phyloP scores from a whole-genome alignment of 2,797 vertebrate species.

The Crax fasciolata region DNA sequence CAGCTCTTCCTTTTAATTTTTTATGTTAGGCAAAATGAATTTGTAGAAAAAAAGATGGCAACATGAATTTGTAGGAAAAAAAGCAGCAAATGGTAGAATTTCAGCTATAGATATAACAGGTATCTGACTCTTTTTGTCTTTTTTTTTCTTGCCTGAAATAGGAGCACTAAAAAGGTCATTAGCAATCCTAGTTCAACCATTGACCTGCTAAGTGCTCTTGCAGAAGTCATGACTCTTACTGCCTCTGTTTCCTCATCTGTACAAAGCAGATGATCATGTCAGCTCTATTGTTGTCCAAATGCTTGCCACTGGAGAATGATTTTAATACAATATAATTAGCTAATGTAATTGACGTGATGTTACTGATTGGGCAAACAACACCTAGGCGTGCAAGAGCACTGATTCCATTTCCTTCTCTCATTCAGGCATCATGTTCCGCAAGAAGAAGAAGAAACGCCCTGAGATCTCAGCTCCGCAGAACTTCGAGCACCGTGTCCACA shows the following conservation, averaged over 20 bases:
- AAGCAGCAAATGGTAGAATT: neutral
- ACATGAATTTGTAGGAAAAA: too few relatives aligned
- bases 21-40: neutral
- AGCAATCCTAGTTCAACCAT: neutral
- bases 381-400: neutral
- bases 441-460: constrained; percentile 99
- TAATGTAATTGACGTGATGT: neutral
- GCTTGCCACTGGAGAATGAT: neutral
- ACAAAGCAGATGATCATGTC: neutral
- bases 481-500: constrained; percentile 98
- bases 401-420: neutral
- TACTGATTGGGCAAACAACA: neutral
- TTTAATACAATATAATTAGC: neutral
- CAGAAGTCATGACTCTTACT: neutral
- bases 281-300: neutral
- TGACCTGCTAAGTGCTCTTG: neutral
- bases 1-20: neutral
- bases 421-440: constrained; percentile 92
- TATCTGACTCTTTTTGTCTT: neutral
- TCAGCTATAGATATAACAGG: neutral
- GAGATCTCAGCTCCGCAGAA: constrained; percentile 98
- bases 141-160: too few relatives aligned
- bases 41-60: neutral
- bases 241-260: neutral
- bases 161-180: neutral